phyloP scores from a whole-genome alignment of 2,797 vertebrate species.

The Pangasius larnaudii region DNA sequence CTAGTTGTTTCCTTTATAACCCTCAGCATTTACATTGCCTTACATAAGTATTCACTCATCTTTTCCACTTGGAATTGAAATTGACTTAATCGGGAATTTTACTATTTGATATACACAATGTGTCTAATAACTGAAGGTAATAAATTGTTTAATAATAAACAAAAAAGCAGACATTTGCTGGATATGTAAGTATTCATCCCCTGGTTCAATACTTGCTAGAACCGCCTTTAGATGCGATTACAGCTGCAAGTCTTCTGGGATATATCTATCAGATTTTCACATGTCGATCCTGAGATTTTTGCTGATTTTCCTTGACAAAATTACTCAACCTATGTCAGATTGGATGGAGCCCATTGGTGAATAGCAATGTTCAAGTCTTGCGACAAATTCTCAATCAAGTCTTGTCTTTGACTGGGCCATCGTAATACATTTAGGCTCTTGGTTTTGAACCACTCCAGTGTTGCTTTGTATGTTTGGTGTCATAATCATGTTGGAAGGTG shows the following conservation, averaged over 20 bases:
- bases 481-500: not conserved
- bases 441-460: not conserved
- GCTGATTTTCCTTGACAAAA: too few species aligned
- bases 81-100: not conserved
- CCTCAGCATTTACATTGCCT: not conserved
- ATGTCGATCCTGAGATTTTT: not conserved
- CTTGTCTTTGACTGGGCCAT: not conserved
- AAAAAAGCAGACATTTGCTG: not conserved
- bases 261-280: not conserved
- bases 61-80: not conserved
- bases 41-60: not conserved
- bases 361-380: not conserved
- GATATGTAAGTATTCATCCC: not conserved
- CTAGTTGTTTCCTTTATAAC: not conserved
- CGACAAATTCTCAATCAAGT: not conserved
- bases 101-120: not conserved
- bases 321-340: not conserved
- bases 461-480: not conserved
- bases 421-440: not conserved
- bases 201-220: not conserved
- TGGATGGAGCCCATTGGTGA: not conserved
- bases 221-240: not conserved
- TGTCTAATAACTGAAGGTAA: not conserved
- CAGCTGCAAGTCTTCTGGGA: not conserved
- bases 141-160: not conserved